phyloP scores from a whole-genome alignment of 1,140 invertebrate genomes.

The Lepidurus arcticus region DNA sequence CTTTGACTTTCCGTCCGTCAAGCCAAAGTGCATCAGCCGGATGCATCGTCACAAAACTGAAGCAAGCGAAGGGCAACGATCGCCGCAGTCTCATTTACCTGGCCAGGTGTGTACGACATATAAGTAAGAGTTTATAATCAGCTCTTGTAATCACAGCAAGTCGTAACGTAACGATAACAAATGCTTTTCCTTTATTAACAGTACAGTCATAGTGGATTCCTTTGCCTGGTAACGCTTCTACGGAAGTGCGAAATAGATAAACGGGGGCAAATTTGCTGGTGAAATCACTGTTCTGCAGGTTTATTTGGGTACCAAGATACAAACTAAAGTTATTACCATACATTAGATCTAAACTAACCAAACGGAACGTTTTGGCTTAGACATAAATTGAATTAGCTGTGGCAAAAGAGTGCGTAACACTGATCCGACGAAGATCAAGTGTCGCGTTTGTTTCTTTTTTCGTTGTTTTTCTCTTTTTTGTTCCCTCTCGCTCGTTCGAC shows the following conservation, averaged over 20 bases:
- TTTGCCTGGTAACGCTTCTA: too few species aligned
- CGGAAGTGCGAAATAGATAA: too few species aligned
- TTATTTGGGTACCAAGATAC: too few species aligned
- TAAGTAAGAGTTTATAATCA: not conserved
- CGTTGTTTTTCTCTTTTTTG: too few species aligned
- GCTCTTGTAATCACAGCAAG: not conserved
- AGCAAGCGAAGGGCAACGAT: not conserved
- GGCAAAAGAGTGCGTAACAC: not conserved
- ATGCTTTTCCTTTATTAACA: not conserved
- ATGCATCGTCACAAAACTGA: not conserved
- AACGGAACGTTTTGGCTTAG: not conserved
- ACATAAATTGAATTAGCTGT: not conserved
- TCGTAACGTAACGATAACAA: not conserved
- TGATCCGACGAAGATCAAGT: not conserved
- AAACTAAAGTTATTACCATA: too few species aligned
- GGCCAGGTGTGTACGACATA: not conserved
- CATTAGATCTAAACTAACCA: too few species aligned
- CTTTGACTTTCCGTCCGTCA: not conserved
- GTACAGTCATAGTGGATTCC: too few species aligned
- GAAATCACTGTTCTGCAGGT: too few species aligned
- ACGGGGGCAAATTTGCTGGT: too few species aligned
- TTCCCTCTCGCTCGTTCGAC: not conserved
- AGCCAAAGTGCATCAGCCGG: constrained; percentile 6
- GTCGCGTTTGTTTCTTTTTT: not conserved
- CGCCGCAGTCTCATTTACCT: not conserved